phyloP scores from a whole-genome alignment of 2,888 invertebrate genomes.

The Pocota personata region DNA sequence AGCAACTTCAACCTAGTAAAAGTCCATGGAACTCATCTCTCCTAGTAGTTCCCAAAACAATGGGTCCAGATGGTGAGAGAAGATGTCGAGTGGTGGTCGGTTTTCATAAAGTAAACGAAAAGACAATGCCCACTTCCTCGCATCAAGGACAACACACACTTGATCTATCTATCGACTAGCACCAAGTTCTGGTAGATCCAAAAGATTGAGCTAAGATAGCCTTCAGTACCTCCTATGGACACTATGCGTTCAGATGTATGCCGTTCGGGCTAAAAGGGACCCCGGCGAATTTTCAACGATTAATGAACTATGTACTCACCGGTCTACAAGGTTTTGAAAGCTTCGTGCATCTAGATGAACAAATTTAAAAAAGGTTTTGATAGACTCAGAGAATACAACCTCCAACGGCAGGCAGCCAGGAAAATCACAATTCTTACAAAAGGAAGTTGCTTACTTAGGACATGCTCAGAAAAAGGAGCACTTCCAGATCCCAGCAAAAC shows the following conservation, averaged over 20 bases:
- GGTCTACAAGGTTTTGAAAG: conserved; percentile 77
- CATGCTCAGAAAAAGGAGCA: no score
- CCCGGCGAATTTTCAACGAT: conserved; percentile 80
- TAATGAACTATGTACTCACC: conserved; percentile 79
- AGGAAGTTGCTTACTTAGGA: no score
- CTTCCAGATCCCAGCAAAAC: no score
- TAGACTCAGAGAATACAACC: no score
- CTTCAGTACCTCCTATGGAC: conserved; percentile 30
- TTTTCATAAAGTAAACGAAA: conserved; percentile 38
- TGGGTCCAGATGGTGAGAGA: no score
- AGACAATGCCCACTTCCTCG: conserved; percentile 52
- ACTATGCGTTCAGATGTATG: conserved; percentile 75
- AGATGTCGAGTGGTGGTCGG: not conserved
- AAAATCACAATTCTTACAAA: no score
- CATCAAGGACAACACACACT: conserved; percentile 62
- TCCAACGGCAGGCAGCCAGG: no score
- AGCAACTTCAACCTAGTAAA: no score
- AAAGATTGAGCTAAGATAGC: no score
- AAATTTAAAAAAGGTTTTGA: no score
- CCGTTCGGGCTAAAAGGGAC: conserved; percentile 80
- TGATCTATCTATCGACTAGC: conserved; percentile 63
- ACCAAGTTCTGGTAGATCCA: conserved; percentile 57
- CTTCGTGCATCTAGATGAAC: conserved; percentile 47
- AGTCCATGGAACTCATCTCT: no score
- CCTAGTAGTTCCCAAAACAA: no score